Evolutionary conservation across 2,797 vertebrate genomes (phyloP).

Genomic region (Staurois parvus): DNA sequence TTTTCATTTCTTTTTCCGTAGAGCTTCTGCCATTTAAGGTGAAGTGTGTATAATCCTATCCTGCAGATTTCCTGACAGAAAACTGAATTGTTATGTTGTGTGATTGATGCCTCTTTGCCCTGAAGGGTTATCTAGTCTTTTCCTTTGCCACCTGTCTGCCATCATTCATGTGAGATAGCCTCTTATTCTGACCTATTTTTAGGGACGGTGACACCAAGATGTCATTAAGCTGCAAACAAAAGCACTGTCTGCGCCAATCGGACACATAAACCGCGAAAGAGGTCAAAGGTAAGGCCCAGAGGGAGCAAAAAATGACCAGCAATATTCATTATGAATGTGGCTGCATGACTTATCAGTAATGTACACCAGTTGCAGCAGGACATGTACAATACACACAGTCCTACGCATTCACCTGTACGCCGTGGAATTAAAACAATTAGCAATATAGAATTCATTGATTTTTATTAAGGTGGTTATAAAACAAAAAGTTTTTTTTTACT

Average conservation of each 20-base stretch:
- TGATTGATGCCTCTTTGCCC: constrained; percentile 56
- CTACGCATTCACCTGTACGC: too few relatives aligned
- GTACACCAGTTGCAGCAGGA: not conserved
- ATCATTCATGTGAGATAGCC: constrained; percentile 54
- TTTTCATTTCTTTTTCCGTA: not conserved
- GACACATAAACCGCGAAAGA: not conserved
- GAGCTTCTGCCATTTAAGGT: constrained; percentile 10
- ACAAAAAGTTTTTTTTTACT: too few relatives aligned
- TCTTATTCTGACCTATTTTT: constrained; percentile 59
- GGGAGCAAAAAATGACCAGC: not conserved
- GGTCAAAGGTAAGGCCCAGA: not conserved
- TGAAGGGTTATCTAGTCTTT: constrained; percentile 56
- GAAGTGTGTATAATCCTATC: constrained; percentile 19
- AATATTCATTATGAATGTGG: not conserved
- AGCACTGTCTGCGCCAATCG: not conserved
- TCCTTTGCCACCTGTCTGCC: constrained; percentile 56
- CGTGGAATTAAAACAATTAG: too few relatives aligned
- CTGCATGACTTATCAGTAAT: not conserved
- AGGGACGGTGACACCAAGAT: constrained; percentile 54
- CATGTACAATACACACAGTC: too few relatives aligned
- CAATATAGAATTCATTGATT: too few relatives aligned
- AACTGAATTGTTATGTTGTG: constrained; percentile 38
- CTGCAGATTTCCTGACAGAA: constrained; percentile 32
- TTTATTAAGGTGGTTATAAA: too few relatives aligned
- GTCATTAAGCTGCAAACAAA: constrained; percentile 53